Percentiles rank a stretch among this genome's conserved stretches.
These are phyloP conservation scores for Eucera pruinosa DNA, from an alignment of 2,888 invertebrate species.

Conservation along the genomic window DNA sequence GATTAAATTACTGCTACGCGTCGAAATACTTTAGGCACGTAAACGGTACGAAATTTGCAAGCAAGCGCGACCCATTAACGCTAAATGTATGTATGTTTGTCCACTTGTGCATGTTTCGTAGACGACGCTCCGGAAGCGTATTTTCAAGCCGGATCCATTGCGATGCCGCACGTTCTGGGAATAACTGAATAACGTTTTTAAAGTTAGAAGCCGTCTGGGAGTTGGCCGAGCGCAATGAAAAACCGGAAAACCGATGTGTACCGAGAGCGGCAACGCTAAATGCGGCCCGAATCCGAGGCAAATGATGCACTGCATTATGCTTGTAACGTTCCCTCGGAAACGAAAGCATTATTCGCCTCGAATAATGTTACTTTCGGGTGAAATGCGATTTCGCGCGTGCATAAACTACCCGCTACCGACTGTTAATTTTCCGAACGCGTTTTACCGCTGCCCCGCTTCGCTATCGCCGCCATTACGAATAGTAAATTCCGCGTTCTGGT, in stretches of 20 bases:
- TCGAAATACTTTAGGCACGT: slow-evolving; percentile 18
- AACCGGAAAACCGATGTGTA: slow-evolving; percentile 25
- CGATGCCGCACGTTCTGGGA: slow-evolving; percentile 5
- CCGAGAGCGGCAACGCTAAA: slow-evolving; percentile 15
- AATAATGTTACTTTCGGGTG: slow-evolving; percentile 38
- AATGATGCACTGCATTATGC: slow-evolving; percentile 51
- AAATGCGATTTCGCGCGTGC: slow-evolving; percentile 19
- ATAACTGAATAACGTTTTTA: slow-evolving; percentile 30
- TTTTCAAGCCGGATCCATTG: neutral
- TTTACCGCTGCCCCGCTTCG: slow-evolving; percentile 8
- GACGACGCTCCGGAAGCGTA: neutral
- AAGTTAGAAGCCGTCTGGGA: slow-evolving; percentile 29
- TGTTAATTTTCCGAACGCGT: slow-evolving; percentile 47
- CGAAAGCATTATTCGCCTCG: slow-evolving; percentile 48
- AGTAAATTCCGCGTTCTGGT: neutral
- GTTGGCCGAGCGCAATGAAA: slow-evolving; percentile 19
- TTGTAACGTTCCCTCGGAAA: slow-evolving; percentile 28
- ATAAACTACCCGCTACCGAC: slow-evolving; percentile 29
- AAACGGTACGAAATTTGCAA: slow-evolving; percentile 7
- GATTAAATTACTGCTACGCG: slow-evolving; percentile 39
- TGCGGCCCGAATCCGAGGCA: slow-evolving; percentile 18
- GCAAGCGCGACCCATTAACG: slow-evolving; percentile 1
- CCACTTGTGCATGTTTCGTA: no score
- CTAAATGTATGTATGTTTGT: neutral
- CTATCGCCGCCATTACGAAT: neutral